A percentile compares a stretch with the other conserved stretches of the same genome.
Evolutionary conservation across 1,140 invertebrate genomes (phyloP).

Genomic region (Drosophila neocordata): DNA sequence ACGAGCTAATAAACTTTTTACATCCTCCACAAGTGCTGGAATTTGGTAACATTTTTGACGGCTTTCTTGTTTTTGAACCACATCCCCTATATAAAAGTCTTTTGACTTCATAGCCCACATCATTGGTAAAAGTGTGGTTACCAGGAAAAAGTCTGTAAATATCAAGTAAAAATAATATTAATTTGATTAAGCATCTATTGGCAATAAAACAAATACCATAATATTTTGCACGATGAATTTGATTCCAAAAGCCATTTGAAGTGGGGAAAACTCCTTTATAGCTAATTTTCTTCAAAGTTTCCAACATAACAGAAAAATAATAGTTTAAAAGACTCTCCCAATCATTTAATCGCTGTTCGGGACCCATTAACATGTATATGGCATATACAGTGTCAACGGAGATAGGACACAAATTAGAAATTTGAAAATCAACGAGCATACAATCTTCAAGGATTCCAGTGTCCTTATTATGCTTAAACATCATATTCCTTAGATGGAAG

Average conservation of each 20-base stretch:
- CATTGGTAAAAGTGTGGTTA: slow-evolving; percentile 40
- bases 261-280: slow-evolving; percentile 53
- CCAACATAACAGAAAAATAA: slow-evolving; percentile 34
- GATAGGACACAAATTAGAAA: slow-evolving; percentile 44
- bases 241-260: slow-evolving; percentile 25
- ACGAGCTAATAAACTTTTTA: slow-evolving; percentile 30
- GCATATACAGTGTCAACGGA: slow-evolving; percentile 50
- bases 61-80: slow-evolving; percentile 5
- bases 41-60: slow-evolving; percentile 26
- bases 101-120: slow-evolving; percentile 13
- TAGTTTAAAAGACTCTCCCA: slow-evolving; percentile 35
- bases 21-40: slow-evolving; percentile 34
- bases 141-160: no score
- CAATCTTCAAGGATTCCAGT: slow-evolving; percentile 33
- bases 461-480: slow-evolving; percentile 53
- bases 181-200: no score
- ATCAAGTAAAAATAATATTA: no score
- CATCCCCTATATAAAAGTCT: slow-evolving; percentile 8
- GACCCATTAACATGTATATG: slow-evolving; percentile 49
- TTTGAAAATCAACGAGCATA: slow-evolving; percentile 59
- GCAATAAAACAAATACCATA: slow-evolving; percentile 27
- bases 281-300: slow-evolving; percentile 35
- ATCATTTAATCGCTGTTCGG: slow-evolving; percentile 24
- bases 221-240: slow-evolving; percentile 35
- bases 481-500: slow-evolving; percentile 52